Evolutionary conservation across 92 coral and sea anemone genomes (phyloP), one percentile per base, ranked within the genome.

Genomic region (Phenganax stokvisi): DNA sequence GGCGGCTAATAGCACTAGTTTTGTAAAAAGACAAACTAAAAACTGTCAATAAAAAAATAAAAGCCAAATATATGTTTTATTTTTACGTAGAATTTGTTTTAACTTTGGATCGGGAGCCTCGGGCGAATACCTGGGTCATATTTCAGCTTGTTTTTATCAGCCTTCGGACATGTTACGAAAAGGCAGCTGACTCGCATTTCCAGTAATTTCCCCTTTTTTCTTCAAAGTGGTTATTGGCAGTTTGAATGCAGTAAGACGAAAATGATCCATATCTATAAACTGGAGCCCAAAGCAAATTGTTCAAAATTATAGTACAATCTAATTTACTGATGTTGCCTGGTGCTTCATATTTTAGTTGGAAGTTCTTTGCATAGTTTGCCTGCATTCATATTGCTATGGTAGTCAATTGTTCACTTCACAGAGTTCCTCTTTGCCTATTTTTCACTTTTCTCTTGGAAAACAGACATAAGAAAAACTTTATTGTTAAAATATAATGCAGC

Each of bases 11-110:
- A 15, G 57, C 83, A n/a, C 25, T 62, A 79, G 65, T 79, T 76
- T 79, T 79, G 83, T 79, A 79, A 63, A 47, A 76, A 76, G 37
- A 52, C 67, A 62, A 47, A 17, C 51, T 25, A 64, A 68, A 68
- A 79, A 63, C 20, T 79, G 74, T 63, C 55, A 65, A 63, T 60
- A 79, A 11, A 47, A 63, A 63, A 6, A 63, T 60, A 63, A 47
- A 63, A 16, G 65, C 7, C 15, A 25, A 79, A 6, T 29, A 8
- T 30, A 27, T 75, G 63, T 75, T 16, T 27, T 56, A 37, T 75
- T 51, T 53, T 17, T 12, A 68, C 70, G 37, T 30, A 51, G 53
- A 29, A 37, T 9, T 68, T 68, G 73, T 68, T 68, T 68, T 68
- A 64, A n/a, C 70, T 5, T 20, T 64, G 47, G 31, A 52, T 30